Conservation (phyloP, 2,113 vertebrate species). For the Lophotis ruficrista region DNA sequence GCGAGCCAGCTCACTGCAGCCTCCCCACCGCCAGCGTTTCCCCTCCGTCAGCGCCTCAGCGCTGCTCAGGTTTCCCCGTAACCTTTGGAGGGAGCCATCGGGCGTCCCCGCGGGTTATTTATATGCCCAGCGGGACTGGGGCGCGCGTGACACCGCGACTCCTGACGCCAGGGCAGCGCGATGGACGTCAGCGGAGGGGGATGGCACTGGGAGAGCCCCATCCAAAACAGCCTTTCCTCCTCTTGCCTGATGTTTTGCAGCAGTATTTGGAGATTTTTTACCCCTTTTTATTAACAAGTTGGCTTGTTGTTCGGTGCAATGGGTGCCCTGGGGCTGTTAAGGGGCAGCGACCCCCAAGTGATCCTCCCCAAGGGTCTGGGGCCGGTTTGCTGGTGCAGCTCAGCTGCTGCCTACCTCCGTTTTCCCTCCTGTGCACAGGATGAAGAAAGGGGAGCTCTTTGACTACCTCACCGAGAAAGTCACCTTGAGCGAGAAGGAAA, state of each 20-base stretch:
- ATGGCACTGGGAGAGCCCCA: neutral
- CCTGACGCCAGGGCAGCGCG: neutral
- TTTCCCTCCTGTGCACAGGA: constrained; percentile 69
- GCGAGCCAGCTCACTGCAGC: neutral
- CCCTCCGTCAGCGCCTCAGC: neutral
- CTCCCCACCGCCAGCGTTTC: neutral
- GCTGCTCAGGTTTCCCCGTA: constrained; percentile 65
- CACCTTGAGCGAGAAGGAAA: constrained; percentile 95
- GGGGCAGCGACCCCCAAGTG: rapidly evolving
- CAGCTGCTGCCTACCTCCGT: neutral
- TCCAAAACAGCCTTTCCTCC: neutral
- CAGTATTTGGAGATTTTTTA: neutral
- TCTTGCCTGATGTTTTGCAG: neutral
- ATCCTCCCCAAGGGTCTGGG: neutral
- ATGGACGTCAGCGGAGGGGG: neutral
- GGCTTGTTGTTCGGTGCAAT: neutral
- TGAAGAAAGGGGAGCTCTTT: constrained; percentile 96
- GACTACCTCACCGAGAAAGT: constrained; percentile 98
- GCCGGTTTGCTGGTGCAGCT: neutral
- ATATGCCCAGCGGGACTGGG: neutral
- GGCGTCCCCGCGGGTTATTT: constrained; percentile 14
- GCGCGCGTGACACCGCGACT: neutral
- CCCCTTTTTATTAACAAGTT: neutral
- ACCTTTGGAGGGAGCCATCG: constrained; percentile 59
- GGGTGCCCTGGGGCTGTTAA: neutral